Base-by-base conservation (phyloP, 2,113 vertebrate genomes). In the Mionectes macconnelli region DNA sequence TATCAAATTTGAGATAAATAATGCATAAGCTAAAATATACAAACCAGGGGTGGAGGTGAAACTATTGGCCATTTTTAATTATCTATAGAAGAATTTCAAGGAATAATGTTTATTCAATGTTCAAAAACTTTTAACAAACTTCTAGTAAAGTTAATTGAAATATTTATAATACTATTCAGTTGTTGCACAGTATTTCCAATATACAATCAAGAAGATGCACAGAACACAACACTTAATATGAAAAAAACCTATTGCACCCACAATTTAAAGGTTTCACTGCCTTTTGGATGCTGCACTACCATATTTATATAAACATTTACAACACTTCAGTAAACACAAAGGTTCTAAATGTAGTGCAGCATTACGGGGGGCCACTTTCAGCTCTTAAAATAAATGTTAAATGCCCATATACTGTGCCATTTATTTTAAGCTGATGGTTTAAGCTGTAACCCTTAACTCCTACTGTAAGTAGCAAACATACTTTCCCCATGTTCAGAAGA, bases 121-220 rank as follows among this genome's bases (percentile, higher is more conserved):
- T 98, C 98, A 98, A 99, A 99, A 98, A 90, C 74, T 96, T 98
- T 95, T 98, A 98, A 98, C 97, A 98, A 99, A 98, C 97, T 98
- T 94, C 94, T 96, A 97, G 98, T 98, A 98, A 98, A 98, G 97
- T 98, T 96, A 98, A 97, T 95, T 97, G 96, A 98, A 98, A 96
- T 98, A 97, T 98, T 98, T 98, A 98, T 98, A 98, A 98, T 98
- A 97, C 85, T 97, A 98, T 97, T 97, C 95, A 94, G 97, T 97
- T 96, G 97, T 98, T 95, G 94, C 98, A 98, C 97, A 98, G 98
- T 95, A 94, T 98, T 96, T 98, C 98, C 98, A 98, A 98, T 98
- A 97, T 98, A 99, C 98, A 98, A 96, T 95, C 97, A 98, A 96
- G 94, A 97, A 97, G 90, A 97, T 90, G 95, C 95, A 97, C 96